Evolutionary conservation across 1,140 invertebrate species (phyloP).

Genomic region (Scaptomyza pallida): DNA sequence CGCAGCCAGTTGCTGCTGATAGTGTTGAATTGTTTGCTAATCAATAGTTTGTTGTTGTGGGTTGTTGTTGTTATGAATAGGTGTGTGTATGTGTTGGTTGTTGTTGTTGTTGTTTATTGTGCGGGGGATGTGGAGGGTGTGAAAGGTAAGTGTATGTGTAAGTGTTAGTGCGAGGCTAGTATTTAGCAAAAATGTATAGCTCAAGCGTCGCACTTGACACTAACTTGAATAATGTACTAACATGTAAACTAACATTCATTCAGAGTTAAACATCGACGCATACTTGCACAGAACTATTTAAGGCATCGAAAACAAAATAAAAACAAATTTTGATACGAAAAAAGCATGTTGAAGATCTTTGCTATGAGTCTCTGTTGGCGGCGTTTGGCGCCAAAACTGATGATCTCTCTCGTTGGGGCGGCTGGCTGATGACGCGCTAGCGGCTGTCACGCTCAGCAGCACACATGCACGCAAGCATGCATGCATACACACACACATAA

Average conservation of each 20-base stretch:
- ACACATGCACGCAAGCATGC: constrained; percentile 3
- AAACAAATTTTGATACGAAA: constrained; percentile 4
- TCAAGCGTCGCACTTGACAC: constrained; percentile 7
- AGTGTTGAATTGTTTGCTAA: constrained; percentile 85
- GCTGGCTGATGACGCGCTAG: constrained; percentile 3
- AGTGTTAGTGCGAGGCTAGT: constrained; percentile 8
- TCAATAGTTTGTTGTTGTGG: constrained; percentile 85
- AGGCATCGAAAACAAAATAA: background rate
- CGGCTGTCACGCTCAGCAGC: constrained; percentile 7
- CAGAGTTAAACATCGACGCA: background rate
- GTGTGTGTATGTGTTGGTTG: constrained; percentile 52
- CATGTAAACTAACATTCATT: background rate
- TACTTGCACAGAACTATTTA: constrained; percentile 10
- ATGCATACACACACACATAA: constrained; percentile 1
- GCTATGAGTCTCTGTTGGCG: constrained; percentile 31
- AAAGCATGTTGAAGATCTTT: constrained; percentile 33
- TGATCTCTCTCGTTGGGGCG: constrained; percentile 19
- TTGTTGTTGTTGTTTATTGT: background rate
- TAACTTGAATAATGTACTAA: background rate
- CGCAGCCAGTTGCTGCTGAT: constrained; percentile 84
- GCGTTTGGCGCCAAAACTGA: constrained; percentile 49
- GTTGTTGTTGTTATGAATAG: constrained; percentile 84
- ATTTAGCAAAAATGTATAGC: background rate
- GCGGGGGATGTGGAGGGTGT: background rate
- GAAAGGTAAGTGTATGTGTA: constrained; percentile 6